phyloP scores from a whole-genome alignment of 2,797 vertebrate genomes.

The Darevskia nairensis region DNA sequence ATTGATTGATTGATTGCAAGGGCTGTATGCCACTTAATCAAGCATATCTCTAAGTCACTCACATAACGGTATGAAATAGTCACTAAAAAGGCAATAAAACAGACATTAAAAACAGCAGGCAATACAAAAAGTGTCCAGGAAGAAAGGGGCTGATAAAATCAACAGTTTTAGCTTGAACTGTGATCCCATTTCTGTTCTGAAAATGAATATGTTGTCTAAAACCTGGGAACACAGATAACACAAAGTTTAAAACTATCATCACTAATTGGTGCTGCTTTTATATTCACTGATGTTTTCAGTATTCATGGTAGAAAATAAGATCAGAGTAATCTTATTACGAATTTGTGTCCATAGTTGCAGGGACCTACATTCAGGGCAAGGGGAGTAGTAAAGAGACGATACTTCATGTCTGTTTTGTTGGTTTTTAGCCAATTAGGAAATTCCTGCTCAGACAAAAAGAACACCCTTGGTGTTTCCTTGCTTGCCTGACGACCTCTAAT shows the following conservation, averaged over 20 bases:
- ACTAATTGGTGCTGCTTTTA: neutral
- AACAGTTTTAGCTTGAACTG: neutral
- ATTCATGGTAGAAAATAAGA: neutral
- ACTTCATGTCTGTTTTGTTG: neutral
- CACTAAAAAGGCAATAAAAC: too few species aligned
- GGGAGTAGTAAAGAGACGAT: neutral
- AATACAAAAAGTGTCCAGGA: too few species aligned
- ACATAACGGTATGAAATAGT: too few species aligned
- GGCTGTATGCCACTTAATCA: too few species aligned
- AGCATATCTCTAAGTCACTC: too few species aligned
- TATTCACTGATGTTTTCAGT: neutral
- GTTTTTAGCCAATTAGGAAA: neutral
- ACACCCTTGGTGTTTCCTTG: neutral
- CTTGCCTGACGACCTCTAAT: neutral
- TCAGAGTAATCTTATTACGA: conserved; percentile 30
- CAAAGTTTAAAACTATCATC: neutral
- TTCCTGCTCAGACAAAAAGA: neutral
- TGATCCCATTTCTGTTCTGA: neutral
- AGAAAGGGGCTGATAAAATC: too few species aligned
- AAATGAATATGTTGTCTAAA: neutral
- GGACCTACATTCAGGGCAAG: neutral
- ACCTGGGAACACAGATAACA: neutral
- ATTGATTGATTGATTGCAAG: neutral
- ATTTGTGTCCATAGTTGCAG: neutral
- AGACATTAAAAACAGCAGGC: too few species aligned